Base-by-base conservation (phyloP, 2,113 vertebrate species). In the Noctilio leporinus region DNA sequence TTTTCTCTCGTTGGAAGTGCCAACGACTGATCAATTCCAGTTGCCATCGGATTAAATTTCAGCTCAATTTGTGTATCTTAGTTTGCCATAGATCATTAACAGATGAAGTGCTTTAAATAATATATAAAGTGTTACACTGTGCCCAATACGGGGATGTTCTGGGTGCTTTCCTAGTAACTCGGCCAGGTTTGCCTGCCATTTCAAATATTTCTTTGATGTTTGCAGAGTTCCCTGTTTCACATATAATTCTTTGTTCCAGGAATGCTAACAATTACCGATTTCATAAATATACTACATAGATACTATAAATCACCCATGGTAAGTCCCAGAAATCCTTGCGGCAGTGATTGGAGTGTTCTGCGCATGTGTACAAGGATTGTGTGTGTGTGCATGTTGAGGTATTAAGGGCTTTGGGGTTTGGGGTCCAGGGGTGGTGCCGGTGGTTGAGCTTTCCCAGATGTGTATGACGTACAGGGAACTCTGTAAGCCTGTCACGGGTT, bases 191-290 rank as follows among this genome's bases (percentile, higher is more conserved):
- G 88, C 30, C 95, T 81, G 19, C 70, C 53, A 17, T 47, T 57
- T 70, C 67, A 91, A 62, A 28, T 76, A 69, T 87, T 70, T 26
- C 45, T 80, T 62, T 19, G 15, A 17, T 14, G 6, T 89, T 62
- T 85, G 65, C 4, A 0, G 22, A 2, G 45, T 84, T 95, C 84
- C 69, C 70, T 81, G 78, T 93, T 84, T 96, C 94, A 95, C 30
- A 45, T 82, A 7, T 28, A 24, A 38, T 89, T 96, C 67, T 96
- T 97, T 96, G 55, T 98, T 98, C 55, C 98, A 99, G 99, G 99
- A 98, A 99, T 99, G 99, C 98, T 99, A 98, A 99, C 99, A 96
- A 99, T 99, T 98, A 99, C 99, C 98, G 99, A 99, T 98, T 99
- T 99, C 99, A 99, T 99, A 98, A 99, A 99, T 98, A 99, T 99